Base-by-base conservation (phyloP, 2,888 invertebrate genomes). In the Xestia rhomboidea region DNA sequence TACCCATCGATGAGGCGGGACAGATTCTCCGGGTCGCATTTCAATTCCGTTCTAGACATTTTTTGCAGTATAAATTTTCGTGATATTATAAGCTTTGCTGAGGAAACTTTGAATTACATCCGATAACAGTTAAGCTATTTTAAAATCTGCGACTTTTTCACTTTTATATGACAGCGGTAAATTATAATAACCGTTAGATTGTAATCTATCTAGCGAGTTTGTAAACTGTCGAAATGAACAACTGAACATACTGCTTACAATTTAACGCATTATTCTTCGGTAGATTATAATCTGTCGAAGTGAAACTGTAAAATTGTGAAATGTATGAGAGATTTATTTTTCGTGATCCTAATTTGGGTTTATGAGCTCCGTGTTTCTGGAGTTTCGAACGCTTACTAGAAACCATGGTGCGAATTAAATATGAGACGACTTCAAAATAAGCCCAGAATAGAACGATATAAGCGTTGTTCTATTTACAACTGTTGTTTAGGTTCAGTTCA, bases 401-500 rank as follows among this genome's bases (percentile, higher is more conserved):
- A 71, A 79, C 8, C 15, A n/a, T 38, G 81, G 57, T 80, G 51
- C 54, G 27, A 81, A 81, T 81, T 51, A 67, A 76, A 78, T 77
- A 64, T 72, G 67, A 51, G 49, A 67, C 67, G 51, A 67, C 75
- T 75, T 62, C 76, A 79, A 74, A 79, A 81, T 81, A 46, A 68
- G 18, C 46, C 49, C 66, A 70, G 51, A 84, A 83, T 74, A 75
- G 81, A 62, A 67, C 13, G n/a, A 38, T 54, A 30, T 34, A 51
- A 54, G n/a, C 72, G 46, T 18, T 57, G 49, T 51, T 38, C 41
- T 34, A 38, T 38, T 51, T 51, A 67, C 75, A 81, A n/a, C 75
- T 54, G 49, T 34, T 67, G 67, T 30, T 68, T 51, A 62, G 41
- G 15, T 41, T 64, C 64, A 34, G n/a, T 68, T 41, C 3, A 49